Evolutionary conservation across 2,113 vertebrate species (phyloP).

Genomic region (Osmerus mordax): DNA sequence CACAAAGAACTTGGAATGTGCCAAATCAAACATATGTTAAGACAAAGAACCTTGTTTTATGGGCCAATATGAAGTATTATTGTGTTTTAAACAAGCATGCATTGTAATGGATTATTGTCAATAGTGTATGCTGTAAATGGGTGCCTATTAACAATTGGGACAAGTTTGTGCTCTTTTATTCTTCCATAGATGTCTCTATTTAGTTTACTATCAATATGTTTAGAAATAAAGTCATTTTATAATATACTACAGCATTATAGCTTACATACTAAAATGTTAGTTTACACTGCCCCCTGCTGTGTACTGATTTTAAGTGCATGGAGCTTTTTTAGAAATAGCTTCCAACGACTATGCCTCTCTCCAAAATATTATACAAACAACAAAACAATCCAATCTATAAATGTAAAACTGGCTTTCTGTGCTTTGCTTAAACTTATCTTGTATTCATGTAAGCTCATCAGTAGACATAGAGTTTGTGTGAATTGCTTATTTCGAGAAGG

Average conservation of each 20-base stretch:
- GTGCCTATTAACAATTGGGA: background rate
- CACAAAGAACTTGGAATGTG: constrained; percentile 24
- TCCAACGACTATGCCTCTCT: no score
- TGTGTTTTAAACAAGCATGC: constrained; percentile 14
- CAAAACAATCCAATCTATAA: no score
- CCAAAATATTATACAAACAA: no score
- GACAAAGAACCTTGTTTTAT: constrained; percentile 19
- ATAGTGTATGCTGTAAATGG: background rate
- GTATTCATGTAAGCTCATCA: no score
- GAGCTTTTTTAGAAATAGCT: background rate
- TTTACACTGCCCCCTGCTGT: constrained; percentile 43
- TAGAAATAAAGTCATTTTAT: background rate
- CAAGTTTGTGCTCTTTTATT: no score
- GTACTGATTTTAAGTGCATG: constrained; percentile 36
- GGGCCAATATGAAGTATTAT: constrained; percentile 61
- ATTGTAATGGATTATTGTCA: background rate
- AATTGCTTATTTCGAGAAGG: no score
- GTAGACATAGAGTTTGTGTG: no score
- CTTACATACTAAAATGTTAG: background rate
- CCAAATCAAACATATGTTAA: constrained; percentile 19
- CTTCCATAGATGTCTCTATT: background rate
- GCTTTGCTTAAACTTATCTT: no score
- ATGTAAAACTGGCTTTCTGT: no score
- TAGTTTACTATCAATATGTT: background rate
- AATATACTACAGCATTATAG: background rate